Evolutionary conservation across 2,113 vertebrate genomes (phyloP).

Genomic region (Cisticola juncidis): DNA sequence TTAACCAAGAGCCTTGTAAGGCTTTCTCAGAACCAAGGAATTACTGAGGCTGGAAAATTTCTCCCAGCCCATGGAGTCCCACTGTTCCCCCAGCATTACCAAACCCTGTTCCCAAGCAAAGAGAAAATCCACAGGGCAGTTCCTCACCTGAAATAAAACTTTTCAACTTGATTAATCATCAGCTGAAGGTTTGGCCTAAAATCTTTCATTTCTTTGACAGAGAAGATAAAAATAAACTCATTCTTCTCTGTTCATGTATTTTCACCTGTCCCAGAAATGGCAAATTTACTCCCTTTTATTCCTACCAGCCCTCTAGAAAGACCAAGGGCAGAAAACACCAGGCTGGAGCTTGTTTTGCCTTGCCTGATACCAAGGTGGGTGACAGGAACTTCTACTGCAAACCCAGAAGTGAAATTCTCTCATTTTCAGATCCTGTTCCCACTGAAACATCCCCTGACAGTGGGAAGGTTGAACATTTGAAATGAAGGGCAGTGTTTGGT

Average conservation of each 20-base stretch:
- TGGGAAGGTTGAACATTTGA: background rate
- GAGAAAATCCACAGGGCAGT: background rate
- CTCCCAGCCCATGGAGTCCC: background rate
- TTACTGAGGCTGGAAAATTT: background rate
- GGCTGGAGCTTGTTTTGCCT: background rate
- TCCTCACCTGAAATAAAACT: background rate
- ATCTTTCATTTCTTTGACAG: background rate
- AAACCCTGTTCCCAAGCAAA: background rate
- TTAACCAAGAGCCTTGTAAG: background rate
- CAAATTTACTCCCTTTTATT: background rate
- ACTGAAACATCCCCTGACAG: background rate
- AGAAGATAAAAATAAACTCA: background rate
- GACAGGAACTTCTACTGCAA: background rate
- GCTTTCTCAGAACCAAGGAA: background rate
- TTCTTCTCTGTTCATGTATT: background rate
- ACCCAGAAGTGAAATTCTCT: background rate
- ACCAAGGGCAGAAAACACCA: background rate
- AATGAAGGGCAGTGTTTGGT: background rate
- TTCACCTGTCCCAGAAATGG: background rate
- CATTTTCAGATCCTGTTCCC: background rate
- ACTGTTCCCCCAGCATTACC: background rate
- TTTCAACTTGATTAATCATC: background rate
- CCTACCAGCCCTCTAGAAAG: background rate
- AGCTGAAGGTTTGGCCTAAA: background rate
- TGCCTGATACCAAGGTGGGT: background rate